Base-by-base conservation (phyloP, 2,888 invertebrate genomes). In the Psylliodes chrysocephalus region DNA sequence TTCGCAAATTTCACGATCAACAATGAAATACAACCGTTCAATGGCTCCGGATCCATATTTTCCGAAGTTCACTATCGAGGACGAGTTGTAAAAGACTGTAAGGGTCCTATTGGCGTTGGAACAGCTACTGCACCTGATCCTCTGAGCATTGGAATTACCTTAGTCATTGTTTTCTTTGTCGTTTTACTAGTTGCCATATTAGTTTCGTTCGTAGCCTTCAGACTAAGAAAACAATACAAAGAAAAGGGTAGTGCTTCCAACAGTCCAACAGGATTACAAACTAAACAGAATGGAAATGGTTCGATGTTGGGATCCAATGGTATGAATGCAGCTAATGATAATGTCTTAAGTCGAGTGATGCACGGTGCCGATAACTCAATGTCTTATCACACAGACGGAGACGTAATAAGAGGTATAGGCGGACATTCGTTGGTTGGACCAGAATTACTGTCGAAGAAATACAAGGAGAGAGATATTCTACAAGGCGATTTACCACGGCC, bases 121-220 rank as follows among this genome's bases (percentile, higher is more conserved):
- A 87, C 91, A 1, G 89, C 91, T 0, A 89, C 92, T 70, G 90
- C 91, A 2, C 90, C 94, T 1, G 93, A 94, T 83, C 95, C 95
- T 0, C 84, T 97, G 6, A 94, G 93, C 76, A 94, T 96, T 66
- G 97, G 96, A 56, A 92, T 97, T 63, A 96, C 96, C 0, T 85
- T 97, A 28, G 95, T 97, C 15, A 94, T 96, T 67, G 94, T 95
- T 18, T 96, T 98, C 85, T 96, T 98, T 78, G 91, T 94, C 4
- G 92, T 96, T 64, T 84, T 96, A 10, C 86, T 96, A 53, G 91
- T 96, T 8, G 95, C 95, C 10, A 95, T 96, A 74, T 86, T 94
- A 60, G 92, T 93, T 15, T 95, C 95, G 49, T 96, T 96, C 77
- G 88, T 96, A n/a, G 93, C 96, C 38, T 96, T 96, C 81, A 89